Conservation (phyloP, 2,797 vertebrate species). For the Sitta carolinensis region DNA sequence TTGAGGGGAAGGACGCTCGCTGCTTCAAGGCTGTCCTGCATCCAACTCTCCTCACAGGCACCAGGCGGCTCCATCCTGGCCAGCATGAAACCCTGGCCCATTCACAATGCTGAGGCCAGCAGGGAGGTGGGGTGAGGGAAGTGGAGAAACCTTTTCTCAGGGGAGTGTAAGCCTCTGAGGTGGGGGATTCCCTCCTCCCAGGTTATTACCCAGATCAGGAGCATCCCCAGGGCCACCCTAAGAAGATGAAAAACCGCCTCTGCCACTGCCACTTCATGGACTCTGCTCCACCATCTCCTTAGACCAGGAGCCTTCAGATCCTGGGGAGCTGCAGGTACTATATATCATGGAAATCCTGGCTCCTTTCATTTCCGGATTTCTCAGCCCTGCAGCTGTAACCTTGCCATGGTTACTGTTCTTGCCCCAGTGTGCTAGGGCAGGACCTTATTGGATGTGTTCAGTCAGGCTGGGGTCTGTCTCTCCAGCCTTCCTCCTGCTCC, state of each 20-base stretch:
- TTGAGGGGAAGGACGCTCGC: background rate
- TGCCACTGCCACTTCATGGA: background rate
- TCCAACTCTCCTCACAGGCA: background rate
- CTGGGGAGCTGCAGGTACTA: no score
- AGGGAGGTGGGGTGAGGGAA: background rate
- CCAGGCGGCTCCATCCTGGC: accelerated
- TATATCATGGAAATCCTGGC: accelerated
- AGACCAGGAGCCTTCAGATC: background rate
- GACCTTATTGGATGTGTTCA: accelerated
- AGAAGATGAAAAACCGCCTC: background rate
- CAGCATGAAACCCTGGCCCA: background rate
- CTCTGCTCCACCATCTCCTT: background rate
- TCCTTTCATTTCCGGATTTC: background rate
- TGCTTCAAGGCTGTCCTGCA: background rate
- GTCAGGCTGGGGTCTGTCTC: background rate
- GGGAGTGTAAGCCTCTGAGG: background rate
- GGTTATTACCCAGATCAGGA: background rate
- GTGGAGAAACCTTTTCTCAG: background rate
- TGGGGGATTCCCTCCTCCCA: no score
- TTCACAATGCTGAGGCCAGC: background rate
- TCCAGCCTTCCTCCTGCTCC: background rate
- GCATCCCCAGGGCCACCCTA: no score
- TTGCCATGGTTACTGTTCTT: background rate
- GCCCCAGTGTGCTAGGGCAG: accelerated
- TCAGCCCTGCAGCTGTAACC: accelerated